Percentiles rank a stretch among this genome's conserved stretches.
phyloP scores from a whole-genome alignment of 2,113 vertebrate genomes.

The Lichenostomus cassidix region DNA sequence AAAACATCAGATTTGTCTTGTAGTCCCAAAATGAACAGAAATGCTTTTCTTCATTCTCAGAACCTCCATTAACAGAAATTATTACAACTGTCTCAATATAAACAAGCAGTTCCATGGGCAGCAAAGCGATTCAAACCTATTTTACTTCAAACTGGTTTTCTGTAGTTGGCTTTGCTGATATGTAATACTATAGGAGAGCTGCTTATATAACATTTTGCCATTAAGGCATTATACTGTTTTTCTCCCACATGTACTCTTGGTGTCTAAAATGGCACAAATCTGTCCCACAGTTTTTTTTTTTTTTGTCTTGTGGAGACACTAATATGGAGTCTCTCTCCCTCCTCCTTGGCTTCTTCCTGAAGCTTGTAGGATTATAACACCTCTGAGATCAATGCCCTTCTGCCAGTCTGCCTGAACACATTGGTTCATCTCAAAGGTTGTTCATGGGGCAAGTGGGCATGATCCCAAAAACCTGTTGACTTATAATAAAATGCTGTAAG shows the following conservation, averaged over 20 bases:
- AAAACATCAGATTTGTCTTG: background rate
- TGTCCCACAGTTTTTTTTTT: background rate
- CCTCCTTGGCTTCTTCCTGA: background rate
- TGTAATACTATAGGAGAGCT: background rate
- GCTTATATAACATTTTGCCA: background rate
- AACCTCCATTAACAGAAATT: background rate
- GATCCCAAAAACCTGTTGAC: background rate
- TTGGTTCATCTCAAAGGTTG: background rate
- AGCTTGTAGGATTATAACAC: background rate
- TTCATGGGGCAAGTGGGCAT: fast-evolving
- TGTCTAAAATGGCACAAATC: background rate
- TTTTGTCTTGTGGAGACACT: background rate
- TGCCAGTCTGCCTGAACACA: background rate
- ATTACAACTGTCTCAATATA: background rate
- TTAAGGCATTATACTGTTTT: background rate
- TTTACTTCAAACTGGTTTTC: background rate
- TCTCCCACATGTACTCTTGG: background rate
- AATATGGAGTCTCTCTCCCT: background rate
- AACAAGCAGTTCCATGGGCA: background rate
- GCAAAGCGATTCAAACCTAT: background rate
- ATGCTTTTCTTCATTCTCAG: background rate
- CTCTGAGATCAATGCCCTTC: background rate
- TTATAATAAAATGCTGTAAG: background rate
- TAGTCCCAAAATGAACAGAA: background rate
- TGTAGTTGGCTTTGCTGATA: background rate